Conservation (phyloP, 2,113 vertebrate genomes). For the Anser cygnoides region DNA sequence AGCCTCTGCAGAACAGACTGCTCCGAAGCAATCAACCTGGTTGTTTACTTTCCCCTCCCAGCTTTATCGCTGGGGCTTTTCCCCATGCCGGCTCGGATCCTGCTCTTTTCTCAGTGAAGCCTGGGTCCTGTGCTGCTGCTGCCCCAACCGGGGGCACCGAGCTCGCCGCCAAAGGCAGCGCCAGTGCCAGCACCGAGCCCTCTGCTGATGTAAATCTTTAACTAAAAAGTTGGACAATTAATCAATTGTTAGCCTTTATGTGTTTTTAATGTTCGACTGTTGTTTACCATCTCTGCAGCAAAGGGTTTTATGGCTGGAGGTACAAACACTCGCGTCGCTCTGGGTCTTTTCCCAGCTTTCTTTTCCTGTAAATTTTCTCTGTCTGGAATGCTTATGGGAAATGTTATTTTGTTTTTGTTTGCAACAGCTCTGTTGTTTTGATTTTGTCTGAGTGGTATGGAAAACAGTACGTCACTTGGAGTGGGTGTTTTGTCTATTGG, state of each 20-base stretch:
- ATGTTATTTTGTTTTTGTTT: conserved; percentile 89
- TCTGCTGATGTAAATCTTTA: conserved; percentile 25
- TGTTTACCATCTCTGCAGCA: conserved; percentile 46
- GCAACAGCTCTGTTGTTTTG: conserved; percentile 86
- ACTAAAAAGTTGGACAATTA: conserved; percentile 43
- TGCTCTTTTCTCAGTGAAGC: not conserved
- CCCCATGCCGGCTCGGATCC: not conserved
- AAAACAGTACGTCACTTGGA: conserved; percentile 86
- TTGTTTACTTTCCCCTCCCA: not conserved
- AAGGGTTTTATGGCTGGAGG: conserved; percentile 47
- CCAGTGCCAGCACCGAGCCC: not conserved
- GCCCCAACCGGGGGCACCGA: not conserved
- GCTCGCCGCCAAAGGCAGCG: not conserved
- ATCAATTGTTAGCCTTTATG: conserved; percentile 53
- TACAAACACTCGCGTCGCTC: conserved; percentile 61
- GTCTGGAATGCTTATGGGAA: conserved; percentile 88
- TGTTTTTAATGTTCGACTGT: conserved; percentile 36
- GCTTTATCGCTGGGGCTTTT: not conserved
- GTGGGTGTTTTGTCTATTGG: conserved; percentile 87
- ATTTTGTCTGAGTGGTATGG: conserved; percentile 87
- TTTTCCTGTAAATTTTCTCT: conserved; percentile 82
- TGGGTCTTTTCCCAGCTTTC: conserved; percentile 80
- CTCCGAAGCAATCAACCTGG: conserved; percentile 32
- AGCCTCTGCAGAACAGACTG: not conserved
- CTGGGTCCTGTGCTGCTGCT: not conserved